Evolutionary conservation across 92 coral and sea anemone genomes (phyloP).

Genomic region (Porites evermanni): DNA sequence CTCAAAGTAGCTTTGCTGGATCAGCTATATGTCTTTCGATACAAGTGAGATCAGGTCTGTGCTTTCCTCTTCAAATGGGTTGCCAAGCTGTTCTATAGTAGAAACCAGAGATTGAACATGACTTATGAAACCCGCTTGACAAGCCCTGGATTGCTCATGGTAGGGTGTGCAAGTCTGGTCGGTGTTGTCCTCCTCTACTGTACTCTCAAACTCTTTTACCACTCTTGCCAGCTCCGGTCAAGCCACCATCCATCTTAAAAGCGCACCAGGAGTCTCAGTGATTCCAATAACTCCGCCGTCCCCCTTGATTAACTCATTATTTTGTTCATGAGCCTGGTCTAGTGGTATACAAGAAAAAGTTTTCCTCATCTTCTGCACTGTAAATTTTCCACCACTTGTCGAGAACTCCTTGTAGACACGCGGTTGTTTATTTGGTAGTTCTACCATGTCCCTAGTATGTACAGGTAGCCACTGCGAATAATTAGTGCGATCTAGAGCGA

Average conservation of each 20-base stretch:
- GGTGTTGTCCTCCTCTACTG: neutral
- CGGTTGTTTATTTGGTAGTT: neutral
- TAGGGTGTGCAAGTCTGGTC: neutral
- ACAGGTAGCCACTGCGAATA: too few species aligned
- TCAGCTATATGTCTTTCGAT: too few species aligned
- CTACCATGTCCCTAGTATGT: too few species aligned
- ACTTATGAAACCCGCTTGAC: too few species aligned
- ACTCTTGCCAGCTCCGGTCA: neutral
- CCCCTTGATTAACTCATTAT: too few species aligned
- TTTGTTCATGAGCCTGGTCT: too few species aligned
- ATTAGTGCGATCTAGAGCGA: too few species aligned
- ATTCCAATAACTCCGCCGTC: too few species aligned
- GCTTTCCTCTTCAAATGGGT: neutral
- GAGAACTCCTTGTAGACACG: neutral
- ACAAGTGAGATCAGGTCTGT: neutral
- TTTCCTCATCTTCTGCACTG: neutral
- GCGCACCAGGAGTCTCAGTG: neutral
- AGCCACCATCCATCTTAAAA: neutral
- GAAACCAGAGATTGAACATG: neutral
- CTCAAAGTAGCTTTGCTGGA: too few species aligned
- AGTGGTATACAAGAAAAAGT: too few species aligned
- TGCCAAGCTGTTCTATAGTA: neutral
- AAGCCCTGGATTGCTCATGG: neutral
- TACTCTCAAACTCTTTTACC: neutral
- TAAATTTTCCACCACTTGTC: neutral